phyloP scores from a whole-genome alignment of 2,888 invertebrate species.

The Autographa pulchrina region DNA sequence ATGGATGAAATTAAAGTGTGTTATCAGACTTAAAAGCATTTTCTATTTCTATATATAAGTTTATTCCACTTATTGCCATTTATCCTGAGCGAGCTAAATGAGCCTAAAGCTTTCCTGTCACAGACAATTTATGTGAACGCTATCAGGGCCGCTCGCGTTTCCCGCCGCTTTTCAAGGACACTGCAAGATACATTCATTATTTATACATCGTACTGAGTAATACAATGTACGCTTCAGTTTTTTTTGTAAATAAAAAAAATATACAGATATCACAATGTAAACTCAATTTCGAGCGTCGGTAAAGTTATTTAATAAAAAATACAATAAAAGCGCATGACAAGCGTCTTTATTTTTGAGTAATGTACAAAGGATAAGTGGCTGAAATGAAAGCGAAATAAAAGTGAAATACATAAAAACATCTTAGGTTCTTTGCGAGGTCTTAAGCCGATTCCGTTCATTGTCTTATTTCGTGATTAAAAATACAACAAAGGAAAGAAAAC shows the following conservation, averaged over 20 bases:
- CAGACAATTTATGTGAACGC: slow-evolving; percentile 55
- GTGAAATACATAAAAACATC: slow-evolving; percentile 28
- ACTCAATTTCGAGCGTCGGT: slow-evolving; percentile 30
- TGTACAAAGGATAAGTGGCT: slow-evolving; percentile 32
- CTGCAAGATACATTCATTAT: slow-evolving; percentile 48
- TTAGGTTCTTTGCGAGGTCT: slow-evolving; percentile 38
- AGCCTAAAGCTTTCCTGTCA: slow-evolving; percentile 55
- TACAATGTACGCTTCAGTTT: neutral
- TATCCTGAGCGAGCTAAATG: slow-evolving; percentile 54
- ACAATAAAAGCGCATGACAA: slow-evolving; percentile 43
- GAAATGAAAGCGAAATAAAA: slow-evolving; percentile 41
- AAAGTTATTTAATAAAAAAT: slow-evolving; percentile 37
- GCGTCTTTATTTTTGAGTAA: slow-evolving; percentile 30
- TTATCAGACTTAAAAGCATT: slow-evolving; percentile 37
- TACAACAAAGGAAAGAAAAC: slow-evolving; percentile 66
- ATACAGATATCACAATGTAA: slow-evolving; percentile 32
- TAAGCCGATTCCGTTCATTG: slow-evolving; percentile 52
- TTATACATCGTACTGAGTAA: slow-evolving; percentile 28
- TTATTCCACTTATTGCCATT: slow-evolving; percentile 59
- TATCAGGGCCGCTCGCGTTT: slow-evolving; percentile 49
- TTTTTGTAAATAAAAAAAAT: slow-evolving; percentile 13
- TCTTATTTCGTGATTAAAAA: slow-evolving; percentile 61
- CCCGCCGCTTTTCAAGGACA: slow-evolving; percentile 48
- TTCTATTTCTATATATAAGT: slow-evolving; percentile 54
- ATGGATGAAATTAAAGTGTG: slow-evolving; percentile 25